Conservation (phyloP, 2,888 invertebrate genomes). For the Andrena flavipes region DNA sequence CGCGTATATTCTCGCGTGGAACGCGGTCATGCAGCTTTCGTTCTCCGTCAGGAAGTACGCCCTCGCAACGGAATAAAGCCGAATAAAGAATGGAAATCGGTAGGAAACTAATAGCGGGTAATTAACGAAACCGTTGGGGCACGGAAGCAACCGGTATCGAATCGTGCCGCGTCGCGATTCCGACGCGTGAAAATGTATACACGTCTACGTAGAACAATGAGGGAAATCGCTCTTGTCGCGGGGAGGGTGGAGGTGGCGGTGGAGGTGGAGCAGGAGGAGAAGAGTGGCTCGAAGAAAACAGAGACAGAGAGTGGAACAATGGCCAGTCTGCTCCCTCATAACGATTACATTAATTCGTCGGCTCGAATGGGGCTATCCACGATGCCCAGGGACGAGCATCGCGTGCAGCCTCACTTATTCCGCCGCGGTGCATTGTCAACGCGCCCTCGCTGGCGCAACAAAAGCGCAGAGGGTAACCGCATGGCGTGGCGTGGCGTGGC, state of each 20-base stretch:
- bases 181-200: not conserved
- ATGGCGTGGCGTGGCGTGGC: not conserved
- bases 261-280: not conserved
- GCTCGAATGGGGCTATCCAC: not conserved
- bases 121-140: not conserved
- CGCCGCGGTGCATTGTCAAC: constrained; percentile 33
- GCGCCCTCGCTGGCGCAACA: constrained; percentile 26
- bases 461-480: constrained; percentile 31
- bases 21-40: not conserved
- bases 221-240: not conserved
- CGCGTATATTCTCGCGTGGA: not conserved
- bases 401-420: constrained; percentile 30
- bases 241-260: not conserved
- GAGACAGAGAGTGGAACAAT: constrained; percentile 17
- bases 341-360: constrained; percentile 48
- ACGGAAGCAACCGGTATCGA: not conserved
- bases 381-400: not conserved
- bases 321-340: constrained; percentile 25
- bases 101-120: not conserved
- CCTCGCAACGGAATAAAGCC: not conserved
- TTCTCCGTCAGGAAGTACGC: not conserved
- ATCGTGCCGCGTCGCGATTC: constrained; percentile 4
- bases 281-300: not conserved
- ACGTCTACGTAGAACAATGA: not conserved
- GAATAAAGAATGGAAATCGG: not conserved